These are phyloP conservation scores for Protula sp. DNA, from an alignment of 2,888 invertebrate genomes.

Conservation along the genomic window DNA sequence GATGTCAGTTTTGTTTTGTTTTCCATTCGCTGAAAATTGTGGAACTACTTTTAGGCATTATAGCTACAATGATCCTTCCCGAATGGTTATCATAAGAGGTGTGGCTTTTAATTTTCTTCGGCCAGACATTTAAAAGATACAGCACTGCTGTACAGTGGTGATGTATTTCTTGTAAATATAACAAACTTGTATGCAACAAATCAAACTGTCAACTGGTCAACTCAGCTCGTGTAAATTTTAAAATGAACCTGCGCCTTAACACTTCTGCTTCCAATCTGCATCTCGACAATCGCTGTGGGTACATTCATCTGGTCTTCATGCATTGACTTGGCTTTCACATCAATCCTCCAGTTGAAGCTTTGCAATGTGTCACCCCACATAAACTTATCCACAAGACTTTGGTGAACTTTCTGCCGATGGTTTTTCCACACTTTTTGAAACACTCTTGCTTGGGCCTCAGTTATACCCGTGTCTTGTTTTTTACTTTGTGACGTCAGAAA, in stretches of 20 bases:
- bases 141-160: no score
- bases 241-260: no score
- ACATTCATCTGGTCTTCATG: neutral
- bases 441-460: constrained; percentile 42
- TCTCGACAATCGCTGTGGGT: constrained; percentile 3
- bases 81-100: no score
- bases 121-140: no score
- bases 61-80: no score
- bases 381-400: constrained; percentile 30
- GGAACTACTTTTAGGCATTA: no score
- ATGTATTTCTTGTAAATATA: neutral
- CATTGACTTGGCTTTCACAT: constrained; percentile 22
- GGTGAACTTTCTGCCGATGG: constrained; percentile 45
- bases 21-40: no score
- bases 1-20: no score
- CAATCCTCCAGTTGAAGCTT: constrained; percentile 46
- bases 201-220: neutral
- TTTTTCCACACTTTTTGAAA: constrained; percentile 48
- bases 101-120: no score
- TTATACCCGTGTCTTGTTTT: constrained; percentile 41
- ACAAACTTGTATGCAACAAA: neutral
- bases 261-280: constrained; percentile 1
- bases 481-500: constrained; percentile 46
- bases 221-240: no score
- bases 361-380: constrained; percentile 45